These are phyloP conservation scores for Urocolius indicus DNA, from an alignment of 2,113 vertebrate genomes.

Conservation along the genomic window DNA sequence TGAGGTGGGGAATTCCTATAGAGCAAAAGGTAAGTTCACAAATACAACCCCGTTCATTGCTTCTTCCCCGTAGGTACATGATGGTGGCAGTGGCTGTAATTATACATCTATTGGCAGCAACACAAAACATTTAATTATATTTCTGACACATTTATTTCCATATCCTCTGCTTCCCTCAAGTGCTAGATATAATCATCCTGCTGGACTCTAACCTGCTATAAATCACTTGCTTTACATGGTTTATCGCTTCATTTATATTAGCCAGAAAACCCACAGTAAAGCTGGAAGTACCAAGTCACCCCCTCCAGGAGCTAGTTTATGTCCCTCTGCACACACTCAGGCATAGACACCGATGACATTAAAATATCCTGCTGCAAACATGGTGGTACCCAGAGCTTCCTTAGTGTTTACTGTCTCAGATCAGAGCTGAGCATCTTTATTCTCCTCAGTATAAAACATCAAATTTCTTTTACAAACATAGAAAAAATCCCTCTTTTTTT, in stretches of 20 bases:
- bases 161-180: not conserved
- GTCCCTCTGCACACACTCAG: not conserved
- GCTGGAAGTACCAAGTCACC: not conserved
- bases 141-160: constrained; percentile 43
- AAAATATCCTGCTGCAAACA: not conserved
- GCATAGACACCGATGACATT: not conserved
- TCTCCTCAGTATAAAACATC: not conserved
- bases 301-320: not conserved
- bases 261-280: not conserved
- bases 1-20: not conserved
- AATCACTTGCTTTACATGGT: not conserved
- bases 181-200: constrained; percentile 1
- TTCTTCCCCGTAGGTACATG: not conserved
- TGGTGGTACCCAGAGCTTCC: not conserved
- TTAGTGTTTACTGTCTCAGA: not conserved
- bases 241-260: not conserved
- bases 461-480: not conserved
- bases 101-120: not conserved
- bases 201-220: not conserved
- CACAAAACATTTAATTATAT: constrained; percentile 34
- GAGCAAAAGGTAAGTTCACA: not conserved
- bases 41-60: not conserved
- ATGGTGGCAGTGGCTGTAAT: not conserved
- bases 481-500: not conserved
- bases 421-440: not conserved